Base-by-base conservation (phyloP, 2,888 invertebrate genomes). In the Vesta saturnalis region DNA sequence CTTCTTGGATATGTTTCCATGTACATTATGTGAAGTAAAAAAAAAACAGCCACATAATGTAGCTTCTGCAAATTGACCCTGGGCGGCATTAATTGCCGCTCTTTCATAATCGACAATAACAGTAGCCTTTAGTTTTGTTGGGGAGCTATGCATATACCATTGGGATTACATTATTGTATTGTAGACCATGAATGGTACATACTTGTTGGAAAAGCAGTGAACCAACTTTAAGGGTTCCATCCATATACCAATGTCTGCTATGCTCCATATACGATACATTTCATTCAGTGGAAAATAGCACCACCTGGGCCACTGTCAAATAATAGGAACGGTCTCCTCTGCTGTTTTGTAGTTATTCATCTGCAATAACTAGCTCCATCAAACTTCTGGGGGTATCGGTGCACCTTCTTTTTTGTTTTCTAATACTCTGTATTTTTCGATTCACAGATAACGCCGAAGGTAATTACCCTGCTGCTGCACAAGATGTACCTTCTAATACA, bases 81-180 rank as follows among this genome's bases (percentile, higher is more conserved):
- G 8, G n/a, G 12, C 46, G 46, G 46, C n/a, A 46, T 46, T 46
- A 49, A 49, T 49, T 8, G 16, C 2, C 8, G 47, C 47, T 14
- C 47, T 49, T 49, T 49, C 47, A 49, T 15, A 49, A 49, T 14
- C 47, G 47, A 49, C 47, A n/a, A 49, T 49, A 49, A 49, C 93
- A 58, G 39, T 39, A 39, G 39, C n/a, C 39, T 12, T 10, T 39
- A 12, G 12, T 39, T n/a, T n/a, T 30, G 6, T 10, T 30, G 30
- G 39, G n/a, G n/a, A n/a, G n/a, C n/a, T 39, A 12, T 39, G 2
- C 39, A 39, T 6, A 39, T 39, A n/a, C n/a, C n/a, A n/a, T n/a
- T n/a, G n/a, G n/a, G n/a, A n/a, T n/a, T n/a, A n/a, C n/a, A n/a
- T n/a, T n/a, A n/a, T n/a, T n/a, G n/a, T n/a, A n/a, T n/a, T n/a